These are phyloP conservation scores for Zootermopsis nevadensis DNA, from an alignment of 2,888 invertebrate genomes.

Conservation along the genomic window DNA sequence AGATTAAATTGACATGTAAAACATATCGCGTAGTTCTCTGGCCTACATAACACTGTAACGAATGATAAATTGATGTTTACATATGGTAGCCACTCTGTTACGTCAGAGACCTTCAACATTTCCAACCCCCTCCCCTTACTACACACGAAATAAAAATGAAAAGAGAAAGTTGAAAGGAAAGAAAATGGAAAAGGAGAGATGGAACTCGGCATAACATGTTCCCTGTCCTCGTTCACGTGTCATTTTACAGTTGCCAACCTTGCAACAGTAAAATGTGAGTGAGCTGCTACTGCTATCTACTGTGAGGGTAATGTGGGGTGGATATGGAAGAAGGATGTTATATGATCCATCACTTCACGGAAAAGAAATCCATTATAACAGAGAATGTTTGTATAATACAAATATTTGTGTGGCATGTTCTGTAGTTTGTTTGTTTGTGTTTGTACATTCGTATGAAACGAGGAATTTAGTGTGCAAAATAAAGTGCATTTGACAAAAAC, in stretches of 20 bases:
- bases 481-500: too few relatives aligned
- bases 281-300: neutral
- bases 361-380: neutral
- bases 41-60: constrained; percentile 30
- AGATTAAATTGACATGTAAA: constrained; percentile 36
- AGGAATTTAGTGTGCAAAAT: too few relatives aligned
- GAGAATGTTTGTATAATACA: neutral
- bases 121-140: neutral
- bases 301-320: neutral
- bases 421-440: too few relatives aligned
- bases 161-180: neutral
- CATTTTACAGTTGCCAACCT: constrained; percentile 19
- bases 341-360: neutral
- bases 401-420: neutral
- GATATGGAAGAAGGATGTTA: constrained; percentile 6
- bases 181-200: neutral
- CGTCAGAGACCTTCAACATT: constrained; percentile 4
- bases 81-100: neutral
- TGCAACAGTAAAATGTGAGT: constrained; percentile 21
- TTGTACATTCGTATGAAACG: too few relatives aligned
- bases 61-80: constrained; percentile 32
- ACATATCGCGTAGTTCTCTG: neutral
- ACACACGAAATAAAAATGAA: neutral
- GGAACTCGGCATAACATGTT: neutral
- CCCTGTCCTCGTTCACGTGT: neutral